These are phyloP conservation scores for Phengaris alcon DNA, from an alignment of 2,888 invertebrate genomes.

Conservation along the genomic window DNA sequence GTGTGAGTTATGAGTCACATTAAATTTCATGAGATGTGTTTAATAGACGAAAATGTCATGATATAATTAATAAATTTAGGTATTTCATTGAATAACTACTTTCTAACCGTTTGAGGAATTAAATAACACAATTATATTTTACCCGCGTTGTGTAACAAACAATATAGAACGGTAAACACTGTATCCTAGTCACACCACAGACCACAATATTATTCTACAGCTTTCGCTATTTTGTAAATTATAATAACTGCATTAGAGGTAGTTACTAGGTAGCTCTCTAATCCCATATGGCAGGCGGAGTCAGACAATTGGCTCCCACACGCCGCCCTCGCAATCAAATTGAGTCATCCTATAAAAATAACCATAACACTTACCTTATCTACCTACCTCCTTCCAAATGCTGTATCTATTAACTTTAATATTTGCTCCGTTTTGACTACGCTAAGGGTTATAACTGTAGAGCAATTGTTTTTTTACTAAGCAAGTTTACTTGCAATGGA, in stretches of 20 bases:
- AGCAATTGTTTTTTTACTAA: neutral
- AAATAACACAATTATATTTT: too few relatives aligned
- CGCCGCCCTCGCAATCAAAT: neutral
- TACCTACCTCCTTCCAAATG: conserved; percentile 8
- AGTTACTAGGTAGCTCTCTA: neutral
- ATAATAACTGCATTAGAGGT: too few relatives aligned
- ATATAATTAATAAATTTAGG: too few relatives aligned
- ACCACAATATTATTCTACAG: too few relatives aligned
- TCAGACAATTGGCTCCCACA: neutral
- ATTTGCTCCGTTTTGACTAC: neutral
- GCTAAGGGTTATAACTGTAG: neutral
- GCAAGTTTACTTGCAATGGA: neutral
- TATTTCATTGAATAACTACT: too few relatives aligned
- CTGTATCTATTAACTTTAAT: conserved; percentile 16
- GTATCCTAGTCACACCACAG: too few relatives aligned
- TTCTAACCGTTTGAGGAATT: too few relatives aligned
- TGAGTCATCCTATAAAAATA: conserved; percentile 18
- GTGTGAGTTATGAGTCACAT: neutral
- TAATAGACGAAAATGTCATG: neutral
- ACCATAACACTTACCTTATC: conserved; percentile 18
- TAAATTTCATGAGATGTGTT: neutral
- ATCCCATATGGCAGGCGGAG: neutral
- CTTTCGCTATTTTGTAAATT: too few relatives aligned
- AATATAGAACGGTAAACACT: too few relatives aligned
- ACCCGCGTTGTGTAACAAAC: too few relatives aligned